Percentiles rank a stretch among this genome's conserved stretches.
Conservation (phyloP, 2,888 invertebrate species). For the Amblyjoppa fuscipennis region DNA sequence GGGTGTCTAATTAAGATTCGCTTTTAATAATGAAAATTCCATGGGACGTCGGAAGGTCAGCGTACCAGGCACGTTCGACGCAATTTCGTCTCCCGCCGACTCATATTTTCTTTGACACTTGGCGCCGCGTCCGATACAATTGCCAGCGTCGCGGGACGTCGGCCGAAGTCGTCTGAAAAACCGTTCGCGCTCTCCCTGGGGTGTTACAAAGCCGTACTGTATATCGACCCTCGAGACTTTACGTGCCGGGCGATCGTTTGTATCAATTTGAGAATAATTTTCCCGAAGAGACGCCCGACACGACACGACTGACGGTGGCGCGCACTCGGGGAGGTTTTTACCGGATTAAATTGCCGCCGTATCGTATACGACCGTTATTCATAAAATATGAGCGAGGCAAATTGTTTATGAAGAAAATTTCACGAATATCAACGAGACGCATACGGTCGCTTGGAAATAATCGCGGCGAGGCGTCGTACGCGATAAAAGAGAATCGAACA, state of each 20-base stretch:
- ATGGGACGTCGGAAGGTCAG: slow-evolving; percentile 16
- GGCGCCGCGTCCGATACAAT: slow-evolving; percentile 17
- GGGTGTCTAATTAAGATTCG: slow-evolving; percentile 40
- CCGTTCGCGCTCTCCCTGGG: slow-evolving; percentile 59
- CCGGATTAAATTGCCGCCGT: slow-evolving; percentile 54
- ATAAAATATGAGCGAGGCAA: slow-evolving; percentile 27
- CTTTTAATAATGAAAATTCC: slow-evolving; percentile 49
- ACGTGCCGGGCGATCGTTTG: slow-evolving; percentile 74
- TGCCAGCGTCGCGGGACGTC: slow-evolving; percentile 9
- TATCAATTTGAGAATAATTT: slow-evolving; percentile 78
- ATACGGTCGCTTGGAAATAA: not conserved
- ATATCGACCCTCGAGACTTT: slow-evolving; percentile 65
- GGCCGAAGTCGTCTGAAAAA: slow-evolving; percentile 48
- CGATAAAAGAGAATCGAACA: not conserved
- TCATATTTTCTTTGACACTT: slow-evolving; percentile 23
- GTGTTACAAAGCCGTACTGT: slow-evolving; percentile 55
- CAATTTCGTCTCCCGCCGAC: slow-evolving; percentile 10
- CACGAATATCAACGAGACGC: not conserved
- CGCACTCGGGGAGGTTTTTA: slow-evolving; percentile 11
- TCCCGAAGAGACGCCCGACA: slow-evolving; percentile 60
- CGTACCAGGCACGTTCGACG: not conserved
- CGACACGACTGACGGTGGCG: slow-evolving; percentile 18
- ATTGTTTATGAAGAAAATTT: slow-evolving; percentile 26
- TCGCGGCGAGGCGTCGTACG: not conserved
- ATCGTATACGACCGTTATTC: slow-evolving; percentile 41